phyloP scores from a whole-genome alignment of 2,888 invertebrate genomes.

The Hirtodrosophila histrioides region DNA sequence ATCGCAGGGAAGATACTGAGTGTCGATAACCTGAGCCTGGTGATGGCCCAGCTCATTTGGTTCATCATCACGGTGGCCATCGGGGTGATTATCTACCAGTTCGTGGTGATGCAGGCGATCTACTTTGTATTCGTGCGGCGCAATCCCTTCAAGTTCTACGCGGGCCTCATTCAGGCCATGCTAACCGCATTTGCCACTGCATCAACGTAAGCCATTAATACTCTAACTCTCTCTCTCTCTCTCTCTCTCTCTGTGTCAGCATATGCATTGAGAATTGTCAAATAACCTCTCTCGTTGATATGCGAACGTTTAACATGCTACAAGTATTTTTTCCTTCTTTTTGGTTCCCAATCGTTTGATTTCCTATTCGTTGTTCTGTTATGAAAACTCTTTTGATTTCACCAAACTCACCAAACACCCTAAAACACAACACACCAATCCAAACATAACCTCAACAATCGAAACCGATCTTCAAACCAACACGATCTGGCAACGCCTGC shows the following conservation, averaged over 20 bases:
- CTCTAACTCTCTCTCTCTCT: constrained; percentile 29
- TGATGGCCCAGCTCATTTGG: constrained; percentile 88
- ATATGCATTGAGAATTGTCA: constrained; percentile 4
- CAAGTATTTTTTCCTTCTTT: constrained; percentile 81
- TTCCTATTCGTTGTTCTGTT: constrained; percentile 47
- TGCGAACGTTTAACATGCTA: constrained; percentile 64
- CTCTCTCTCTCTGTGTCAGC: constrained; percentile 60
- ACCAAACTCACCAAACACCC: constrained; percentile 39
- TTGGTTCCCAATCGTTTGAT: constrained; percentile 71
- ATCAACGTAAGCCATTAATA: constrained; percentile 90
- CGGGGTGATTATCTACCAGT: constrained; percentile 93
- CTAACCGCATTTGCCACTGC: constrained; percentile 95
- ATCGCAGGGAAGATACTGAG: constrained; percentile 88
- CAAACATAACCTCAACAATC: constrained; percentile 20
- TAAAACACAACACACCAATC: constrained; percentile 30
- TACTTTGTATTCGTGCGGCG: constrained; percentile 91
- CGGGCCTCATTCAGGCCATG: constrained; percentile 92
- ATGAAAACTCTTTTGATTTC: constrained; percentile 56
- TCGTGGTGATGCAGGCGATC: constrained; percentile 92
- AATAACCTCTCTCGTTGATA: constrained; percentile 34
- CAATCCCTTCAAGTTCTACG: constrained; percentile 95
- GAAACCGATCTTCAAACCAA: constrained; percentile 15
- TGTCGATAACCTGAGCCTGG: constrained; percentile 85
- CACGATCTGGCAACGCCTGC: constrained; percentile 51
- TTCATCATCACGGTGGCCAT: constrained; percentile 93